A percentile compares a stretch with the other conserved stretches of the same genome.
Evolutionary conservation across 2,888 invertebrate species (phyloP).

Genomic region (Orthonevra nobilis): DNA sequence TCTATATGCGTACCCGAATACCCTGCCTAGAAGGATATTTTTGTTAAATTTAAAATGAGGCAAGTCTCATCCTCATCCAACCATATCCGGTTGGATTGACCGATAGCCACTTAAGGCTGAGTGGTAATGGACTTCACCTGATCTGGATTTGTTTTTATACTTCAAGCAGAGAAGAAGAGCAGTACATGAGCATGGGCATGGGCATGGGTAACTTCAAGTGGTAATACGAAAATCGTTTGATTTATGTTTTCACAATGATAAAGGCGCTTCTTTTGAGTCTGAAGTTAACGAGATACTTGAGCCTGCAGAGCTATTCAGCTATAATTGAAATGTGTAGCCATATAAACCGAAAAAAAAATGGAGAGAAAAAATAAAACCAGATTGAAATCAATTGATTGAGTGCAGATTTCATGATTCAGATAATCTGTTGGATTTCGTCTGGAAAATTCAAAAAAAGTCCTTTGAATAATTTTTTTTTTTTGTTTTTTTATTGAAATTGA

Average conservation of each 20-base stretch:
- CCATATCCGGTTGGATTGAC: not conserved
- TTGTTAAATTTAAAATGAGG: too few relatives aligned
- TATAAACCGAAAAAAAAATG: too few relatives aligned
- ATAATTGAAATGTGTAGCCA: slow-evolving; percentile 1
- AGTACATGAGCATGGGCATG: too few relatives aligned
- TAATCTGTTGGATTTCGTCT: too few relatives aligned
- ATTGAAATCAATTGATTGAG: slow-evolving; percentile 4
- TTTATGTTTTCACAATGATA: not conserved
- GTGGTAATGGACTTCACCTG: not conserved
- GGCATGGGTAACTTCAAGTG: slow-evolving; percentile 1
- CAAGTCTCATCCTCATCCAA: not conserved
- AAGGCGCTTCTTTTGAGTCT: not conserved
- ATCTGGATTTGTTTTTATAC: not conserved
- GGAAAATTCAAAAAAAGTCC: too few relatives aligned
- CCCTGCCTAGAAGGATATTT: too few relatives aligned
- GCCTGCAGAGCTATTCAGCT: not conserved
- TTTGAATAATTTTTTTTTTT: too few relatives aligned
- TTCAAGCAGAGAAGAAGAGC: not conserved
- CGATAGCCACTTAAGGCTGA: not conserved
- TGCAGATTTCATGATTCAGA: too few relatives aligned
- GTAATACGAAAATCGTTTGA: not conserved
- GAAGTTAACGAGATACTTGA: not conserved
- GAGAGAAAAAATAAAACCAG: too few relatives aligned
- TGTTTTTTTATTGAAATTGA: too few relatives aligned
- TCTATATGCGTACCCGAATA: too few relatives aligned